phyloP scores from a whole-genome alignment of 2,888 invertebrate species.

The Rotaria macrura region DNA sequence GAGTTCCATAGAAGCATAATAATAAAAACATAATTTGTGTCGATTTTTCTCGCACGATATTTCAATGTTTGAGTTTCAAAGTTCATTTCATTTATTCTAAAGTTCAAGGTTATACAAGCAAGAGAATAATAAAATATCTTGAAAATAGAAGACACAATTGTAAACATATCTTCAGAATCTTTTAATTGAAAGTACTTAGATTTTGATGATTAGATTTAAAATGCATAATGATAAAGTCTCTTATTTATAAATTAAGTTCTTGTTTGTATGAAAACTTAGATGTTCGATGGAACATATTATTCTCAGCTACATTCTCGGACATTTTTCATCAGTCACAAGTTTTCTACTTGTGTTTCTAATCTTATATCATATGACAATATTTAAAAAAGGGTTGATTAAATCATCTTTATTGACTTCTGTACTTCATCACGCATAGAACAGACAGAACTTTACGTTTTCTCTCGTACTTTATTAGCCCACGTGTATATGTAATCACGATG shows the following conservation, averaged over 20 bases:
- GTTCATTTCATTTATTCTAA: background rate
- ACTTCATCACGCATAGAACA: background rate
- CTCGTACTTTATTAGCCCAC: no score
- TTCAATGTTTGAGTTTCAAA: background rate
- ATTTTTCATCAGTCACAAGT: background rate
- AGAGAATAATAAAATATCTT: no score
- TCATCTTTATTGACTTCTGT: background rate
- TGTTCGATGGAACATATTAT: no score
- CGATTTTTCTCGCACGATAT: background rate
- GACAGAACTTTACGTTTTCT: background rate
- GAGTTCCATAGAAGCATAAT: no score
- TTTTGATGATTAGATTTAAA: no score
- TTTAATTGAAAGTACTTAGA: no score
- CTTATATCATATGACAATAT: background rate
- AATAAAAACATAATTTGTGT: background rate
- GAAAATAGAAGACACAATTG: no score
- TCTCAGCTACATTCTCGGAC: no score
- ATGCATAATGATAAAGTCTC: no score
- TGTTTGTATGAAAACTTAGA: no score
- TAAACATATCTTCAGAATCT: no score
- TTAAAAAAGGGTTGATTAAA: background rate
- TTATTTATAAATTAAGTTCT: no score
- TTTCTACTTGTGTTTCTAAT: background rate
- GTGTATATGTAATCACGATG: background rate
- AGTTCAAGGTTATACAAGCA: background rate